These are phyloP conservation scores for Cheilosia variabilis DNA, from an alignment of 2,888 invertebrate species.

Conservation along the genomic window DNA sequence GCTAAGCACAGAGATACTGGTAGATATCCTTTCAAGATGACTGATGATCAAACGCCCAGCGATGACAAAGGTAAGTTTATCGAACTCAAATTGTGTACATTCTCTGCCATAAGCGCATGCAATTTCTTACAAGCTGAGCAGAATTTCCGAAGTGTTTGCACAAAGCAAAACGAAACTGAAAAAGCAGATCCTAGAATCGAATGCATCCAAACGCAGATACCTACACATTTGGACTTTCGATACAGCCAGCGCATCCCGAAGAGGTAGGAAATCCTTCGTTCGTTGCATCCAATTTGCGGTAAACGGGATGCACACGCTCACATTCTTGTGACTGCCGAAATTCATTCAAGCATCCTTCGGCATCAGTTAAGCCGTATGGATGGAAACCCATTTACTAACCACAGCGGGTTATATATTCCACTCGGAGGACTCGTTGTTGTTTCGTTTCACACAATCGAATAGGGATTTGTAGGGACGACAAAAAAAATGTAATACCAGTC, in stretches of 20 bases:
- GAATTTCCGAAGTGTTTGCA: slow-evolving; percentile 8
- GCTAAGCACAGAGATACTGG: slow-evolving; percentile 56
- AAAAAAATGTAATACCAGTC: not conserved
- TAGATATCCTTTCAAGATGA: slow-evolving; percentile 73
- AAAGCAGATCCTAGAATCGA: not conserved
- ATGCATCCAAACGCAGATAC: not conserved
- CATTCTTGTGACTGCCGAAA: not conserved
- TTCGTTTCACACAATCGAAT: not conserved
- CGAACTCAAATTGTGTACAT: not conserved
- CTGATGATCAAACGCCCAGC: slow-evolving; percentile 73
- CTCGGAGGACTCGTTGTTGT: not conserved
- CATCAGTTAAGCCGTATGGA: slow-evolving; percentile 20
- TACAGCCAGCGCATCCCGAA: not conserved
- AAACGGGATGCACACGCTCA: not conserved
- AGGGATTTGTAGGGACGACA: not conserved
- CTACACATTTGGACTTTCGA: not conserved
- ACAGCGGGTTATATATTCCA: slow-evolving; percentile 25
- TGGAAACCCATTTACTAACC: slow-evolving; percentile 19
- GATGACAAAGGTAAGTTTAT: slow-evolving; percentile 72
- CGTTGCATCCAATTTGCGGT: not conserved
- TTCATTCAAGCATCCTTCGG: slow-evolving; percentile 21
- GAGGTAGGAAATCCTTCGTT: not conserved
- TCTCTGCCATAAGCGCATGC: not conserved
- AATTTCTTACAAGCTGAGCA: not conserved
- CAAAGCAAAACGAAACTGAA: slow-evolving; percentile 11